These are phyloP conservation scores for Dinothrombium tinctorium DNA, from an alignment of 1,140 invertebrate genomes.

Conservation along the genomic window DNA sequence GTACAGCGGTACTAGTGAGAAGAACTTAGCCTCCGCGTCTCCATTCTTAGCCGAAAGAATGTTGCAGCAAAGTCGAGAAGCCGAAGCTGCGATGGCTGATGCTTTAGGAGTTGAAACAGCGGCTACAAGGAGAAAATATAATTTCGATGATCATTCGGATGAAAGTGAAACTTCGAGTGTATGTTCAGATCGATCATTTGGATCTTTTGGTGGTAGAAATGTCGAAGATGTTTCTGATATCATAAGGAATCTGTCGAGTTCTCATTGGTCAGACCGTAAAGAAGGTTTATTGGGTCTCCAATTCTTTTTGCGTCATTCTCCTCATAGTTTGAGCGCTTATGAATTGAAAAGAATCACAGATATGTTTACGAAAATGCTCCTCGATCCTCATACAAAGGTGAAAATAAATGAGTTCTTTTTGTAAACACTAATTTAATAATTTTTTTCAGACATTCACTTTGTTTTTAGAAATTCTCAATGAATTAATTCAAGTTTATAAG, in stretches of 20 bases:
- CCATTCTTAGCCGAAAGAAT: conserved; percentile 52
- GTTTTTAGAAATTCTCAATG: conserved; percentile 70
- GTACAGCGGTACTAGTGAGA: neutral
- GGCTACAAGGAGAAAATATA: neutral
- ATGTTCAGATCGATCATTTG: conserved; percentile 63
- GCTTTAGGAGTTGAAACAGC: conserved; percentile 31
- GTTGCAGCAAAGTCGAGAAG: conserved; percentile 62
- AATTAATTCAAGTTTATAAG: conserved; percentile 60
- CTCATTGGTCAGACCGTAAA: conserved; percentile 71
- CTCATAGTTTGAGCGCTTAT: conserved; percentile 35
- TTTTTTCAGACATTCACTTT: conserved; percentile 46
- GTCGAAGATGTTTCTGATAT: conserved; percentile 62
- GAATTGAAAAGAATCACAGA: conserved; percentile 61
- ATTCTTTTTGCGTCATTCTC: conserved; percentile 37
- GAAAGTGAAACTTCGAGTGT: conserved; percentile 83
- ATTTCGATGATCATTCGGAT: conserved; percentile 46
- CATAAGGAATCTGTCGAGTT: conserved; percentile 56
- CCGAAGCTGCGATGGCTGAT: conserved; percentile 53
- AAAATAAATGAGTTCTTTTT: conserved; percentile 3
- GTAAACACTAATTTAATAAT: neutral
- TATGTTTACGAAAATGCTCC: conserved; percentile 83
- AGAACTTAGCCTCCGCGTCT: conserved; percentile 18
- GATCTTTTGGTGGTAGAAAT: conserved; percentile 7
- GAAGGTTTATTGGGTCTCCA: conserved; percentile 64
- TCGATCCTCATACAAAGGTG: conserved; percentile 83